A percentile compares a stretch with the other conserved stretches of the same genome.
Conservation (phyloP, 2,797 vertebrate species). For the Psittacula echo region DNA sequence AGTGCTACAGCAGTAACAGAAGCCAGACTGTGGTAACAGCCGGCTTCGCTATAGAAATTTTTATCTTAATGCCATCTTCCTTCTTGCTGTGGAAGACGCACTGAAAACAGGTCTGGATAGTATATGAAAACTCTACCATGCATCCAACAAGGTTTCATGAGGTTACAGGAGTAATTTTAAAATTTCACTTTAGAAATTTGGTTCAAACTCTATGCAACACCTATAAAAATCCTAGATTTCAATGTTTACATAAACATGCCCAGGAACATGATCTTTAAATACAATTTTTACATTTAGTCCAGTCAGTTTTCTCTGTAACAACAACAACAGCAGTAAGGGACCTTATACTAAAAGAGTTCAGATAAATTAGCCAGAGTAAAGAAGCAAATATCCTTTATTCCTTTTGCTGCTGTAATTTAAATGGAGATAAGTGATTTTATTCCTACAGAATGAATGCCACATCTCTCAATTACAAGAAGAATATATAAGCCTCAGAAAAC, state of each 20-base stretch:
- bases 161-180: neutral
- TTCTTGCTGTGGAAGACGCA: constrained; percentile 8
- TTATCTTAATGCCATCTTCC: constrained; percentile 49
- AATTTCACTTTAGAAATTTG: neutral
- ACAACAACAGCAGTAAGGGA: neutral
- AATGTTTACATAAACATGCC: neutral
- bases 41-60: constrained; percentile 35
- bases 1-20: neutral
- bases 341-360: neutral
- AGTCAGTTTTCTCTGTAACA: neutral
- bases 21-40: constrained; percentile 41
- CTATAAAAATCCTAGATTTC: neutral
- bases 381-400: neutral
- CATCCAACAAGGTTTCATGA: constrained; percentile 22
- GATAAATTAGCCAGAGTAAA: neutral
- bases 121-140: neutral
- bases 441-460: neutral
- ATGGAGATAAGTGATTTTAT: neutral
- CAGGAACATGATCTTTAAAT: neutral
- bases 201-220: neutral
- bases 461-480: neutral
- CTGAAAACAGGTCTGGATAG: constrained; percentile 32
- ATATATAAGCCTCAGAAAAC: neutral
- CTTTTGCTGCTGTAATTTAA: neutral
- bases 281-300: neutral